Evolutionary conservation across 2,797 vertebrate species (phyloP), one percentile per base, ranked within the genome.

Genomic region (Psittacula derbiana): DNA sequence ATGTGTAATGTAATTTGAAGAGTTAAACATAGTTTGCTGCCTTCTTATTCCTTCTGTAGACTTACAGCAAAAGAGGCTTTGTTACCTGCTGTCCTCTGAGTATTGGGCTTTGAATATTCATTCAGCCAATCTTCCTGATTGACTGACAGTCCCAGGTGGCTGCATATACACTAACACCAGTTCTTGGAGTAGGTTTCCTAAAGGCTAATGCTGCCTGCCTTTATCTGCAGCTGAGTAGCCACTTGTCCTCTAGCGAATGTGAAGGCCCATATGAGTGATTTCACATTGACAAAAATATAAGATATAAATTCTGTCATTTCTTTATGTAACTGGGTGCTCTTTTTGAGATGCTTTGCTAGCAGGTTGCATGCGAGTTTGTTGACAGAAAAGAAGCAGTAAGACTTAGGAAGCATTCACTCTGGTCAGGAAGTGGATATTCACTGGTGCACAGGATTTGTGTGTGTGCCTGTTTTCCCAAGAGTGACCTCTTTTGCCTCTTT

Each of bases 41-140:
- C 44, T 86, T 94, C 52, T 10, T 72, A 50, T 62, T 73, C 58
- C 41, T 84, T 65, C 50, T 80, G 58, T 60, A 86, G 81, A 70
- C 50, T 67, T 79, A 50, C 11, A 83, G 81, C 31, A 76, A 12
- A 70, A 64, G 82, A 72, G 33, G 67, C 64, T 87, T 88, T 33
- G 27, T 84, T 92, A 66, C 47, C 25, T 70, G 40, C 28, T 70
- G 53, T 88, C 82, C 80, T 90, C 64, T 0, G 31, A 52, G 79
- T 88, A 49, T 31, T 84, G 41, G 74, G 31, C 33, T 93, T 93
- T 82, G 74, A 94, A 92, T 86, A 90, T 94, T 83, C 78, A 70
- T 70, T 36, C 40, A 86, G 83, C 83, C 64, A 60, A 1, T 67
- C 72, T 73, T 94, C 64, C 60, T 66, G 92, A 82, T 8, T 76